Conservation (phyloP, 2,797 vertebrate species). For the Balearica regulorum region DNA sequence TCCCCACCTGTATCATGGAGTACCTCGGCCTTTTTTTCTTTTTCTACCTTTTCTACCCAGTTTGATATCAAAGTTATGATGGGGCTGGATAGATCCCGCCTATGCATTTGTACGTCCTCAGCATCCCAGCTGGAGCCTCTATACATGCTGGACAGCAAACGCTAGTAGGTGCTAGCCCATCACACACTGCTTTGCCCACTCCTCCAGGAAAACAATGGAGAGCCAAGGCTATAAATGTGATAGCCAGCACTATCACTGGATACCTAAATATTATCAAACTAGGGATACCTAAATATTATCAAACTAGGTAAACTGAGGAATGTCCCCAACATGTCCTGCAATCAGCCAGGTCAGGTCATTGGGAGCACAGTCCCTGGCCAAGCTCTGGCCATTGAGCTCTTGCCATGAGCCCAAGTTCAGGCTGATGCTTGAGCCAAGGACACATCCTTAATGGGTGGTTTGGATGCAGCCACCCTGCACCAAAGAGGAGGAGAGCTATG, state of each 20-base stretch:
- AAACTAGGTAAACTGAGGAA: not conserved
- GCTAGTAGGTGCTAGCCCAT: not conserved
- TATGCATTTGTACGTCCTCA: not conserved
- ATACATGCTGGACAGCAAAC: not conserved
- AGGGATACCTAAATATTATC: not conserved
- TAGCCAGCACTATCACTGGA: fast-evolving
- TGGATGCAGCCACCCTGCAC: not conserved
- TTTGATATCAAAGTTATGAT: not conserved
- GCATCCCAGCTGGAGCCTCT: not conserved
- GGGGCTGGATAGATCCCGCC: not conserved
- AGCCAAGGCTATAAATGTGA: not conserved
- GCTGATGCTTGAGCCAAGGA: not conserved
- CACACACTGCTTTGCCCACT: not conserved
- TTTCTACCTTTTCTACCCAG: not conserved
- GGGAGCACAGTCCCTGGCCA: not conserved
- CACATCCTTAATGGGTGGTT: fast-evolving
- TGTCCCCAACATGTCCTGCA: fast-evolving
- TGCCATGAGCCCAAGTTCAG: not conserved
- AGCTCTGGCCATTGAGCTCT: not conserved
- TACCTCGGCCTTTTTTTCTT: fast-evolving
- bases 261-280: not conserved
- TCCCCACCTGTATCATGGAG: not conserved
- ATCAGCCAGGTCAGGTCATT: not conserved
- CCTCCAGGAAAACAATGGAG: fast-evolving
- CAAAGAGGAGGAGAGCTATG: not conserved